Conservation (phyloP, 2,888 invertebrate species). For the Parapristionchus giblindavisi region DNA sequence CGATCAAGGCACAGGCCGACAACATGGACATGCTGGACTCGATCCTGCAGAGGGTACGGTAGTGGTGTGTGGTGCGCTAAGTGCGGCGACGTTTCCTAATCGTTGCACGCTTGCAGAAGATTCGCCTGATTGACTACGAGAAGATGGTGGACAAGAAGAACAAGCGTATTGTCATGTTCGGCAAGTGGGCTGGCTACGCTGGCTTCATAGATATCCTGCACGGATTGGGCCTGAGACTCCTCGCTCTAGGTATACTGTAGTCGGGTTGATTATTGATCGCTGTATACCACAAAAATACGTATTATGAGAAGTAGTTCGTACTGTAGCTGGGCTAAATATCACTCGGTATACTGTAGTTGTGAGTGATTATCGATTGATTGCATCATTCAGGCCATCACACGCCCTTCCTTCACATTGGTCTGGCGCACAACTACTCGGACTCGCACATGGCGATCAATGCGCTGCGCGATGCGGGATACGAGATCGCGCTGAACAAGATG, state of each 20-base stretch:
- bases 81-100: constrained; percentile 69
- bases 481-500: constrained; percentile 93
- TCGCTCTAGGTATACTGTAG: constrained; percentile 37
- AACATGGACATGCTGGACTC: constrained; percentile 98
- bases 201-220: constrained; percentile 97
- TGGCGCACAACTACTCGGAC: constrained; percentile 97
- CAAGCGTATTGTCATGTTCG: constrained; percentile 93
- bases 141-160: constrained; percentile 89
- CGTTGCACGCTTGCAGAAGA: constrained; percentile 84
- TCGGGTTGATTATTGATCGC: background rate
- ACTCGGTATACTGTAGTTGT: too few species aligned
- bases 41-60: constrained; percentile 80
- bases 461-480: constrained; percentile 97
- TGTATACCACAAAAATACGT: background rate
- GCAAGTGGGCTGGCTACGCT: constrained; percentile 91
- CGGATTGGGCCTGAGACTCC: constrained; percentile 85
- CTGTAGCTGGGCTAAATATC: too few species aligned
- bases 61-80: background rate
- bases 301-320: background rate
- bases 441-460: constrained; percentile 97
- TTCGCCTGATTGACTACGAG: constrained; percentile 95
- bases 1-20: constrained; percentile 96
- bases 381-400: constrained; percentile 97
- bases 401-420: constrained; percentile 98
- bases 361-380: too few species aligned